Evolutionary conservation across 2,888 invertebrate species (phyloP), one percentile per base, ranked within the genome.

Genomic region (Eilema depressum): DNA sequence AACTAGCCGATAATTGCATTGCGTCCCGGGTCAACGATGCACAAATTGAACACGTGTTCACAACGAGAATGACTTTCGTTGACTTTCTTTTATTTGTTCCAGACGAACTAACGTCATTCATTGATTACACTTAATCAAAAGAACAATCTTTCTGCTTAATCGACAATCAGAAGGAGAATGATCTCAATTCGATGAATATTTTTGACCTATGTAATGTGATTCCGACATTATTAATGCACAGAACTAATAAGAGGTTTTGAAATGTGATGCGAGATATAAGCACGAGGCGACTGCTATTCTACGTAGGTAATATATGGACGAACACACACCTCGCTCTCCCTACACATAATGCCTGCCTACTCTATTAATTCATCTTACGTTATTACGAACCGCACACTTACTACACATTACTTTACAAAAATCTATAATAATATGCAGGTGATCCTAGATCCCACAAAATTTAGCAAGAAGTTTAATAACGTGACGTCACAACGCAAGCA

Each of bases 31-130:
- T 28, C 60, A 67, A 61, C 37, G 56, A 33, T 56, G 53, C 17
- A 37, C 68, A 63, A 68, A 62, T 63, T 53, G 68, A 68, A 63
- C 68, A 68, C 63, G 63, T 68, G 68, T 63, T 3, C 56, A 37
- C 63, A 63, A 26, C 60, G 56, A 25, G 33, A n/a, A 30, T 63
- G 62, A 33, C 20, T 47, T 68, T 68, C 56, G 63, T 68, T 68
- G 30, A 25, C 56, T 30, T 30, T n/a, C n/a, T n/a, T n/a, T 65
- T 10, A 14, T 65, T 65, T 14, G 65, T 56, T 33, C 30, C 53
- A 20, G 56, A 57, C 26, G 11, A 20, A 47, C 37, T 37, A 2
- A 12, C 5, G 1, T 14, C 1, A 37, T 37, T 37, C 1, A 33
- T 1, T 14, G 25, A 63, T 63, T n/a, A 25, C 10, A 10, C 37